phyloP scores from a whole-genome alignment of 2,888 invertebrate species.

The Leptinotarsa rubiginosa region DNA sequence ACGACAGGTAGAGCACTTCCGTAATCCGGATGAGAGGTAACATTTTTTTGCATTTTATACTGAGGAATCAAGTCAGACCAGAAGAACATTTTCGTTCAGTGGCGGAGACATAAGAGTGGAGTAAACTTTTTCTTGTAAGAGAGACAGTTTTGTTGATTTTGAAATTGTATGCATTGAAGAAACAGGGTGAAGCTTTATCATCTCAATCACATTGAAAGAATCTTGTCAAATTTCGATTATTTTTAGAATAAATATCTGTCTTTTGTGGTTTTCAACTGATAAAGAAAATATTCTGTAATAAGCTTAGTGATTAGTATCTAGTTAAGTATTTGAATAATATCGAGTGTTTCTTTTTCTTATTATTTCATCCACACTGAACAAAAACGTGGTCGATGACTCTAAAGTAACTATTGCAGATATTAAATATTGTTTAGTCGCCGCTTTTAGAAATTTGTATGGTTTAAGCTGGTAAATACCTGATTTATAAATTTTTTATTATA shows the following conservation, averaged over 20 bases:
- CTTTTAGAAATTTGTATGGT: neutral
- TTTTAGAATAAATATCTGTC: neutral
- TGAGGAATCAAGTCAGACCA: neutral
- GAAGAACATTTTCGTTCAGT: neutral
- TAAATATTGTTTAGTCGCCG: neutral
- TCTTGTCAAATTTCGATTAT: neutral
- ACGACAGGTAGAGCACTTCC: neutral
- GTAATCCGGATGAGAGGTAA: neutral
- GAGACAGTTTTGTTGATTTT: neutral
- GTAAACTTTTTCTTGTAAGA: neutral
- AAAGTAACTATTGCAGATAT: neutral
- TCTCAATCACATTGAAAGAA: neutral
- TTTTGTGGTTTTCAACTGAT: neutral
- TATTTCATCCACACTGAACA: conserved; percentile 3
- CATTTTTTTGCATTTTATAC: neutral
- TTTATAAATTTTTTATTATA: neutral
- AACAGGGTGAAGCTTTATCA: neutral
- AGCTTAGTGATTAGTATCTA: conserved; percentile 1
- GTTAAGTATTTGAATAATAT: neutral
- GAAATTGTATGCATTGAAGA: neutral
- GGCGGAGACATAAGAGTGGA: neutral
- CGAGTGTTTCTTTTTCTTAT: neutral
- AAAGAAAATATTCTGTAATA: neutral
- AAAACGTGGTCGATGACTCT: conserved; percentile 6
- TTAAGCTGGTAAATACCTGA: conserved; percentile 19